Evolutionary conservation across 2,888 invertebrate species (phyloP).

Genomic region (Acleris laterana): DNA sequence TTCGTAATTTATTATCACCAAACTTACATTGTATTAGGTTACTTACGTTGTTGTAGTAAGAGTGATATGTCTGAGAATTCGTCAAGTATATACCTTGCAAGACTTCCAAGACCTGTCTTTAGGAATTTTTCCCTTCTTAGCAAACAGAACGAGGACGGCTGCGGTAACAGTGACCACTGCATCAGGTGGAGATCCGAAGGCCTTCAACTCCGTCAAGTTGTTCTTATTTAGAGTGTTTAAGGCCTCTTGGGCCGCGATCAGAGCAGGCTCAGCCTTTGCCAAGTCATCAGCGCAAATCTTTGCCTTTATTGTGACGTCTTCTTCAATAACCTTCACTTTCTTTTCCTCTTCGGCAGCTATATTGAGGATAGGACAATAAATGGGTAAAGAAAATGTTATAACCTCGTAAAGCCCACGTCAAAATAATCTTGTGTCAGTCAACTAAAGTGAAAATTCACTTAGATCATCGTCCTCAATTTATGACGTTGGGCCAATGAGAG

Average conservation of each 20-base stretch:
- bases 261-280: slow-evolving; percentile 95
- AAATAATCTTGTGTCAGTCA: too few relatives aligned
- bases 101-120: slow-evolving; percentile 97
- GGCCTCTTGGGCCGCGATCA: slow-evolving; percentile 95
- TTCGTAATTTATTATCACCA: too few relatives aligned
- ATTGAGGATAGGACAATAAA: slow-evolving; percentile 3
- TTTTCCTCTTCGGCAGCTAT: slow-evolving; percentile 92
- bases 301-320: slow-evolving; percentile 93
- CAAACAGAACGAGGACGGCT: slow-evolving; percentile 94
- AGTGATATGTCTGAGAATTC: neutral
- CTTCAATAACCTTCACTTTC: slow-evolving; percentile 95
- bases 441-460: too few relatives aligned
- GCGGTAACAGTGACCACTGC: slow-evolving; percentile 94
- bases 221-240: slow-evolving; percentile 96
- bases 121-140: slow-evolving; percentile 92
- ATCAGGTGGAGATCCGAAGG: slow-evolving; percentile 95
- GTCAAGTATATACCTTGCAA: slow-evolving; percentile 85
- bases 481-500: too few relatives aligned
- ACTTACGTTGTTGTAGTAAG: neutral
- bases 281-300: slow-evolving; percentile 95
- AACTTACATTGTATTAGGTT: too few relatives aligned
- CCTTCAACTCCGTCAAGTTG: slow-evolving; percentile 96
- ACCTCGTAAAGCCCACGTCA: too few relatives aligned
- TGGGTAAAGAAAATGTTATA: neutral
- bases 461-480: too few relatives aligned